phyloP scores from a whole-genome alignment of 2,888 invertebrate species.

The Halictus quadricinctus region DNA sequence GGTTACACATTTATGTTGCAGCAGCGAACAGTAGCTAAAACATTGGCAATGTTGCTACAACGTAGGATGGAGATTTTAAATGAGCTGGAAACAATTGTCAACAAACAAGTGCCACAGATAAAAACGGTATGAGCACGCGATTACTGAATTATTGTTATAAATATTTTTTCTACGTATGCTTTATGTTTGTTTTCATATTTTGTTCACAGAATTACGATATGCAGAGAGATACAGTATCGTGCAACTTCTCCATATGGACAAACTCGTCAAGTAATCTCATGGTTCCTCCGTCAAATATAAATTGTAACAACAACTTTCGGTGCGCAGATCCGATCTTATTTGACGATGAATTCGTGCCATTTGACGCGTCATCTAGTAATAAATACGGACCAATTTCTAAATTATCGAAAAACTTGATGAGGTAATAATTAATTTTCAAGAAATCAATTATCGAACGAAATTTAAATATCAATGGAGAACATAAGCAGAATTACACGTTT shows the following conservation, averaged over 20 bases:
- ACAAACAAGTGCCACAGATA: constrained; percentile 77
- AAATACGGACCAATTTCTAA: constrained; percentile 88
- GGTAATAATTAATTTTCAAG: constrained; percentile 64
- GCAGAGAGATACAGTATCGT: constrained; percentile 73
- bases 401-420: constrained; percentile 77
- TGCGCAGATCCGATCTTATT: constrained; percentile 84
- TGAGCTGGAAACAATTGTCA: constrained; percentile 86
- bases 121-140: constrained; percentile 72
- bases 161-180: neutral
- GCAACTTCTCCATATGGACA: constrained; percentile 80
- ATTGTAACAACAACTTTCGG: constrained; percentile 80
- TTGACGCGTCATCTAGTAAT: constrained; percentile 86
- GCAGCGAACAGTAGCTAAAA: constrained; percentile 83
- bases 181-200: constrained; percentile 4
- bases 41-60: constrained; percentile 85
- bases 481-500: neutral
- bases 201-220: constrained; percentile 74
- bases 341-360: constrained; percentile 87
- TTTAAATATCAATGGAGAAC: neutral
- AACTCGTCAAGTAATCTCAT: constrained; percentile 75
- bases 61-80: constrained; percentile 86
- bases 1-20: constrained; percentile 49
- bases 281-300: constrained; percentile 73
- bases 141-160: neutral
- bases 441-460: neutral